These are phyloP conservation scores for Plotosus lineatus DNA, from an alignment of 2,113 vertebrate species.

Conservation along the genomic window DNA sequence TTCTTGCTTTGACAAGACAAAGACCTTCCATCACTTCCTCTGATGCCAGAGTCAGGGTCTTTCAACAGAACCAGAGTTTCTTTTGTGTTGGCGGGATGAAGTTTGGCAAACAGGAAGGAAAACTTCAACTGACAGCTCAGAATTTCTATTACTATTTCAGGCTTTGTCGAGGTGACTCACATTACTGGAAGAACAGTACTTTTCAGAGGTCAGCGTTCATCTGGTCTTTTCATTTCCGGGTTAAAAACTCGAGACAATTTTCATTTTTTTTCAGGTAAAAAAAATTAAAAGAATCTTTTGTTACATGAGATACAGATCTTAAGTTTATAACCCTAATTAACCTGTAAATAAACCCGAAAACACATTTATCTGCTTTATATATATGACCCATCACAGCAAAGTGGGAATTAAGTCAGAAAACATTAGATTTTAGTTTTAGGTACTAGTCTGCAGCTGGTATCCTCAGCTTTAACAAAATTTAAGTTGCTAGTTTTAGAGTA, in stretches of 20 bases:
- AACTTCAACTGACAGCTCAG: not conserved
- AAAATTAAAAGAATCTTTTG: not conserved
- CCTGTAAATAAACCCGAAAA: no score
- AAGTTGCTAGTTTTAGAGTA: no score
- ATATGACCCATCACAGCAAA: not conserved
- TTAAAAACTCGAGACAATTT: not conserved
- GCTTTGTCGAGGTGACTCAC: not conserved
- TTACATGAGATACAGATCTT: not conserved
- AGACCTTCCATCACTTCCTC: not conserved
- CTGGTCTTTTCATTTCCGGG: not conserved
- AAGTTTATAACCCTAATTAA: not conserved
- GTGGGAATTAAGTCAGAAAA: no score
- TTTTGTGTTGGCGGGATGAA: not conserved
- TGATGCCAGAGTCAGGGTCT: not conserved
- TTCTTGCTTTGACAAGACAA: not conserved
- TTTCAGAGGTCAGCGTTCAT: conserved; percentile 6
- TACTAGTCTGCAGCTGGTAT: no score
- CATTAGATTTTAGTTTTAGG: no score
- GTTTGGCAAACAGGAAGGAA: not conserved
- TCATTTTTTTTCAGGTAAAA: not conserved
- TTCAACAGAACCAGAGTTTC: not conserved
- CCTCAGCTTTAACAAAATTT: no score
- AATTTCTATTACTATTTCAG: not conserved
- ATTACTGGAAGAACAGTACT: not conserved
- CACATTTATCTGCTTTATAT: not conserved